Evolutionary conservation across 2,888 invertebrate genomes (phyloP), one percentile per base, ranked within the genome.

Genomic region (Aplocera efformata): DNA sequence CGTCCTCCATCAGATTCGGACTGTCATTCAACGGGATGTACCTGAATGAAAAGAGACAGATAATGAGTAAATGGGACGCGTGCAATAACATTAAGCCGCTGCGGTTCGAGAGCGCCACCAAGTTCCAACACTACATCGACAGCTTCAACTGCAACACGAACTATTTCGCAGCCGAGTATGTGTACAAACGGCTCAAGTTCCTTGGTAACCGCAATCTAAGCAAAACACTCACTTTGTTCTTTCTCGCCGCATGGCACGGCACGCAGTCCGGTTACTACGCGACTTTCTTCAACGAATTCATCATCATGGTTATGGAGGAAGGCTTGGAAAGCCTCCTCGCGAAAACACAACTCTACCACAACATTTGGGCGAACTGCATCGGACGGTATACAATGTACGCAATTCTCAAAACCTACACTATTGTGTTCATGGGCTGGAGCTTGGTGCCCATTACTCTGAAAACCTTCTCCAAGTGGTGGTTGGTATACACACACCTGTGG

Each of bases 71-170:
- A 46, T 98, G 98, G 98, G 93, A 97, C 67, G 98, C 96, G 1
- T 95, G 96, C 67, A 93, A 93, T 47, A 99, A 99, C 74, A 94
- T 98, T 0, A 93, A 95, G 63, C 80, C 98, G n/a, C 68, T 85
- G 17, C 85, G 93, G 1, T 95, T 96, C 67, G 98, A 98, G 80
- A 91, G 92, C 23, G 94, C 96, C 1, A 93, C 92, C 7, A 93
- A 94, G 50, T 96, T 97, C 85, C 93, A 94, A 44, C 94, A 96
- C 63, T 94, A 97, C 70, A 96, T 99, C 28, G 90, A 92, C 43
- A 95, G 97, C 25, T 99, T 99, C 79, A 99, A 99, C 78, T 94
- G 94, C 45, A 98, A 98, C 77, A 99, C 99, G 0, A 99, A 99
- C 80, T 90, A 93, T 36, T 99, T 98, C 94, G 95, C 97, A 41